These are phyloP conservation scores for Euclidia mi DNA, from an alignment of 2,888 invertebrate species.

Conservation along the genomic window DNA sequence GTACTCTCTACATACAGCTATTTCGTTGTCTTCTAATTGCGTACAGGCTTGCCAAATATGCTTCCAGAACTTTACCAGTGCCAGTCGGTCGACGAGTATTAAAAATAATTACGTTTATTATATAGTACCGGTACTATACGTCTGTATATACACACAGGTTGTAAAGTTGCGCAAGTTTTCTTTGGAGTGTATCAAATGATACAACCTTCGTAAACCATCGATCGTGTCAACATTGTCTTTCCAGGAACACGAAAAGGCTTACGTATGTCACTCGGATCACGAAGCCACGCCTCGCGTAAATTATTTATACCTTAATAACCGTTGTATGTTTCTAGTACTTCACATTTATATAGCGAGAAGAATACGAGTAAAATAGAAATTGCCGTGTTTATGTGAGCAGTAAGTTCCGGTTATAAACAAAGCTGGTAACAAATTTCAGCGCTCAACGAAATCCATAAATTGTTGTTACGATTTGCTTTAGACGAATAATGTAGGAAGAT, in stretches of 20 bases:
- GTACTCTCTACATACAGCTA: not conserved
- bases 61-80: not conserved
- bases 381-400: not conserved
- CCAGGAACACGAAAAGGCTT: constrained; percentile 40
- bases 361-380: constrained; percentile 5
- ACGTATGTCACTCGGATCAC: constrained; percentile 15
- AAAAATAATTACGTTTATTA: no score
- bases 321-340: not conserved
- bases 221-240: constrained; percentile 50
- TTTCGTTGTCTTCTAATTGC: no score
- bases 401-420: constrained; percentile 2
- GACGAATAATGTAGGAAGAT: constrained; percentile 3
- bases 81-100: no score
- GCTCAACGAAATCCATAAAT: not conserved
- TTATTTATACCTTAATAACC: constrained; percentile 11
- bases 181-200: constrained; percentile 23
- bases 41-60: not conserved
- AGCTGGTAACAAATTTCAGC: not conserved
- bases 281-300: constrained; percentile 3
- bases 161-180: no score
- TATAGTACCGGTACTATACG: no score
- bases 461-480: no score
- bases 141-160: no score
- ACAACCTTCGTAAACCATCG: constrained; percentile 47
- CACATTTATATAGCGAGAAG: constrained; percentile 1